Evolutionary conservation across 2,888 invertebrate species (phyloP).

Genomic region (Bimastos eiseni): DNA sequence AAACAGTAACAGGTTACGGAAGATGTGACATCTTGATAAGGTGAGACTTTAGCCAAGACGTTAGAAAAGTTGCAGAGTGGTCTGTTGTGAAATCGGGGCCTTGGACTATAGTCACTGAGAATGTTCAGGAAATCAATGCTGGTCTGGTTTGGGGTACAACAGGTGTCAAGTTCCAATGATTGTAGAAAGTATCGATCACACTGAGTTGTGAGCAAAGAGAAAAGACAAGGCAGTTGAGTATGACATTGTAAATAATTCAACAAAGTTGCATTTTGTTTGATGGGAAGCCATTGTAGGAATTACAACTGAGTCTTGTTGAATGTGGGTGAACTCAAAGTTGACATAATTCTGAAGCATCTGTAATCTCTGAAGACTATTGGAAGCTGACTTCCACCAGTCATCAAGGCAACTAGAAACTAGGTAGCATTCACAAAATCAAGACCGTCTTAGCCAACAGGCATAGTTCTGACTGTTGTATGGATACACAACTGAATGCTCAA

Average conservation of each 20-base stretch:
- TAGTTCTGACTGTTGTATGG: not conserved
- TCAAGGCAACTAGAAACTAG: not conserved
- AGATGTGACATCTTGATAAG: not conserved
- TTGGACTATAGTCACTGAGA: not conserved
- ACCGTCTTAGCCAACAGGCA: not conserved
- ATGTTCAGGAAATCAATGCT: not conserved
- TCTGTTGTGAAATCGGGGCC: not conserved
- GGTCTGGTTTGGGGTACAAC: not conserved
- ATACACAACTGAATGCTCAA: not conserved
- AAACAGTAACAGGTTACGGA: not conserved
- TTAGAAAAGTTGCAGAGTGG: not conserved
- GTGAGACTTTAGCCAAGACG: not conserved
- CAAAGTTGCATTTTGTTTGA: too few relatives aligned
- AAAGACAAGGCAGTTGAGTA: not conserved
- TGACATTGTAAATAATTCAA: too few relatives aligned
- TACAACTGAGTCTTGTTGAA: not conserved
- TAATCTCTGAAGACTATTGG: not conserved
- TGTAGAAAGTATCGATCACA: not conserved
- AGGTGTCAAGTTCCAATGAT: not conserved
- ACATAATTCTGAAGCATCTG: not conserved
- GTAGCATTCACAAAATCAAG: not conserved
- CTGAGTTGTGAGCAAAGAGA: not conserved
- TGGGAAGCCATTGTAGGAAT: too few relatives aligned
- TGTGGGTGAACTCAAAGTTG: too few relatives aligned
- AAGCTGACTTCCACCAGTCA: not conserved